These are phyloP conservation scores for Ichneumoninae sp. DNA, from an alignment of 2,888 invertebrate genomes.

Conservation along the genomic window DNA sequence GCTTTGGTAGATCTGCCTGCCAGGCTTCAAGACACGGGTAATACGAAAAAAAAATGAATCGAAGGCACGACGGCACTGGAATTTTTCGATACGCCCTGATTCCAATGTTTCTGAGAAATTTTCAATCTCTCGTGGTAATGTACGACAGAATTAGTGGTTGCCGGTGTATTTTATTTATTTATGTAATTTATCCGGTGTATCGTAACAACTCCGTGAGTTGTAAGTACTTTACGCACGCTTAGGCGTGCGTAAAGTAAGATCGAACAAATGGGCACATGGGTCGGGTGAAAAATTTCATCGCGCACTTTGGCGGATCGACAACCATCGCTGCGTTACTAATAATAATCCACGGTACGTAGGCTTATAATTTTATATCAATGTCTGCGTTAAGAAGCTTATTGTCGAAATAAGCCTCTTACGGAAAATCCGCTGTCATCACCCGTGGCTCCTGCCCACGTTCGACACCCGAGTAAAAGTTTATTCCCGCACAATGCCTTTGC, in stretches of 20 bases:
- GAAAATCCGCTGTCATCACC: neutral
- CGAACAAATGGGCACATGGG: too few relatives aligned
- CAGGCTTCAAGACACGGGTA: neutral
- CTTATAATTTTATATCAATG: neutral
- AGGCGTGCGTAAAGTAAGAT: too few relatives aligned
- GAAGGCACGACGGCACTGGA: neutral
- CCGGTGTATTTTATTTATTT: too few relatives aligned
- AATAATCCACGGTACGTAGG: neutral
- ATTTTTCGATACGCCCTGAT: slow-evolving; percentile 2
- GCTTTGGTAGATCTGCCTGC: slow-evolving; percentile 10
- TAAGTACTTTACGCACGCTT: too few relatives aligned
- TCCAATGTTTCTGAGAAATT: neutral
- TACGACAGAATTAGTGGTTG: neutral
- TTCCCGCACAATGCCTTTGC: too few relatives aligned
- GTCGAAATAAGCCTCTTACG: neutral
- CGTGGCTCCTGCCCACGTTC: neutral
- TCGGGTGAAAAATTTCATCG: too few relatives aligned
- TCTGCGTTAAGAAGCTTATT: neutral
- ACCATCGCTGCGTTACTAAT: neutral
- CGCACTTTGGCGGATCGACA: neutral
- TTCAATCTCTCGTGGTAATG: neutral
- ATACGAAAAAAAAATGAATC: neutral
- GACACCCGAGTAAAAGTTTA: too few relatives aligned
- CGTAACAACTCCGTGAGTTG: too few relatives aligned
- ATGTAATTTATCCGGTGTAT: too few relatives aligned